phyloP scores from a whole-genome alignment of 2,113 vertebrate genomes.

The Glaucomys volans region DNA sequence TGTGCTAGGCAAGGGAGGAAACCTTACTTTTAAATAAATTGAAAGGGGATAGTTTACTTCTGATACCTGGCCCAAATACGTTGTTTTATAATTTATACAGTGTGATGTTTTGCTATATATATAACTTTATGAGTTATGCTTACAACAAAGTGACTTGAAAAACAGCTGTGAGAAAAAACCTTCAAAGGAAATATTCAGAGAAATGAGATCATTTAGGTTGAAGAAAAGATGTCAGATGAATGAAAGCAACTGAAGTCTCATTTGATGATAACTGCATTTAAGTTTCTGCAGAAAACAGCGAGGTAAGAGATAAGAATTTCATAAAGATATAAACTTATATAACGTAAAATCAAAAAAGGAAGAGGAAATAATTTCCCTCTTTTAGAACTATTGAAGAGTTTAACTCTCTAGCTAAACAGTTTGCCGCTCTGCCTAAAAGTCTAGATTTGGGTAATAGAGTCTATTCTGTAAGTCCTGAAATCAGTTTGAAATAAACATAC shows the following conservation, averaged over 20 bases:
- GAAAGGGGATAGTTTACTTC: not conserved
- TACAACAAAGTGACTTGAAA: not conserved
- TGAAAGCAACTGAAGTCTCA: constrained; percentile 31
- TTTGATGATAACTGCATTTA: constrained; percentile 42
- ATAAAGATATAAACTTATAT: not conserved
- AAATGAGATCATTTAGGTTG: not conserved
- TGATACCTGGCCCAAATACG: not conserved
- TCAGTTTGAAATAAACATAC: constrained; percentile 58
- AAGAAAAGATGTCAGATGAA: not conserved
- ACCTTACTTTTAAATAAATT: not conserved
- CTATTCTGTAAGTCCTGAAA: constrained; percentile 60
- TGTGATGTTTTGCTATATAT: constrained; percentile 9
- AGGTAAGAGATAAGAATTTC: not conserved
- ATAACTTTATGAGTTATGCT: not conserved
- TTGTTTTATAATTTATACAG: not conserved
- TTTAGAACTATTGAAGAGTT: not conserved
- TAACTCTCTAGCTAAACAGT: not conserved
- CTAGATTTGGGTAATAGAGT: not conserved
- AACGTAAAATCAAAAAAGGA: constrained; percentile 1
- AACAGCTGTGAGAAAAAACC: not conserved
- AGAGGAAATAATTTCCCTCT: not conserved
- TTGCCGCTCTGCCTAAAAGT: constrained; percentile 6
- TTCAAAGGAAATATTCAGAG: constrained; percentile 40
- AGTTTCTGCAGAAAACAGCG: not conserved
- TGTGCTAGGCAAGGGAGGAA: not conserved